Percentiles rank a stretch among this genome's conserved stretches.
Evolutionary conservation across 1,140 invertebrate genomes (phyloP).

Genomic region (Drosophila obscura): DNA sequence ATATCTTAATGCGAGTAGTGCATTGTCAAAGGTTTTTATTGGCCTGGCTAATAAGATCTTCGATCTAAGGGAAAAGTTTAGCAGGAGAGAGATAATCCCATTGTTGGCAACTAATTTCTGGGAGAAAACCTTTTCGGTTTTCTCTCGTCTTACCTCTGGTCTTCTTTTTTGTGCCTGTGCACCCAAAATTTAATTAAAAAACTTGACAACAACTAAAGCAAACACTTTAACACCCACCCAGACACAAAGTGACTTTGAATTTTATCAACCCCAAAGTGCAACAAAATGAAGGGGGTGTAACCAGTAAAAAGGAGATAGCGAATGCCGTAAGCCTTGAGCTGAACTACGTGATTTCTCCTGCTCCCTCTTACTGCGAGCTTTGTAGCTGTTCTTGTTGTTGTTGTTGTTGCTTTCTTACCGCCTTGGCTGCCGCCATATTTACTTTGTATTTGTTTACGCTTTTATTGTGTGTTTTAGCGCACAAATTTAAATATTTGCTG

Average conservation of each 20-base stretch:
- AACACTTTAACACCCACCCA: slow-evolving; percentile 5
- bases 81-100: slow-evolving; percentile 39
- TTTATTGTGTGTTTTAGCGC: slow-evolving; percentile 57
- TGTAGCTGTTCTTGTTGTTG: not conserved
- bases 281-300: not conserved
- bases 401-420: slow-evolving; percentile 35
- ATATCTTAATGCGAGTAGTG: too few relatives aligned
- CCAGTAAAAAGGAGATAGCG: not conserved
- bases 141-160: slow-evolving; percentile 15
- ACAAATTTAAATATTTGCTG: slow-evolving; percentile 72
- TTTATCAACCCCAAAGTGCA: slow-evolving; percentile 39
- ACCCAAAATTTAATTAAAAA: slow-evolving; percentile 55
- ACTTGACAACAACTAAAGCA: slow-evolving; percentile 50
- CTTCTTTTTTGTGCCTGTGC: slow-evolving; percentile 20
- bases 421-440: slow-evolving; percentile 48
- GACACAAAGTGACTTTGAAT: slow-evolving; percentile 36
- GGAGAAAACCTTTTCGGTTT: slow-evolving; percentile 24
- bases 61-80: slow-evolving; percentile 16
- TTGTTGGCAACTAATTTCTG: slow-evolving; percentile 45
- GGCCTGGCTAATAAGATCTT: slow-evolving; percentile 27
- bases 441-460: slow-evolving; percentile 70
- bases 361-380: slow-evolving; percentile 14
- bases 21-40: slow-evolving; percentile 40
- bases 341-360: slow-evolving; percentile 48
- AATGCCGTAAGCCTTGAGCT: slow-evolving; percentile 17